Base-by-base conservation (phyloP, 2,888 invertebrate species). In the Hyalella azteca region DNA sequence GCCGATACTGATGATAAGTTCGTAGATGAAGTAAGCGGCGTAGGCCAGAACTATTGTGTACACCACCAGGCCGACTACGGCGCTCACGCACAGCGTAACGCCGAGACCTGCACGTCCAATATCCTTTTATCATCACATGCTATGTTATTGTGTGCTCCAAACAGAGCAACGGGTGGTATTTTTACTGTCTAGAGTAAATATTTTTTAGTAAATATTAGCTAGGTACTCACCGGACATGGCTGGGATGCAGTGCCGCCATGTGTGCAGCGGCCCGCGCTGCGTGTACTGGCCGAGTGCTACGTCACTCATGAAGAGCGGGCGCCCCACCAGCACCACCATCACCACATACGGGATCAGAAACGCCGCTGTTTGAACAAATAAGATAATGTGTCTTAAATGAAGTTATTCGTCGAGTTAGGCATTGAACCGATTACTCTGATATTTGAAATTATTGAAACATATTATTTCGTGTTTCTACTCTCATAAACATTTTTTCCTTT, bases 1-100 rank as follows among this genome's bases (percentile, higher is more conserved):
- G 7, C 66, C 66, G 36, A 66, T 66, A 7, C 19, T 66, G 36
- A 36, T 36, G 83, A 94, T 91, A 0, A 93, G 93, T 0, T 92
- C 91, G 77, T 92, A 91, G 39, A 92, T 92, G 87, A 93, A 94
- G 87, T 93, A 93, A 22, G 93, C 87, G 0, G 93, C 92, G 92
- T 94, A 94, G 0, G 92, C 91, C 59, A 94, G 92, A 82, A 94
- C 92, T 45, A 94, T 91, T 92, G 93, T 94, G 88, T 94, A 94
- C 87, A 93, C 94, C 85, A 93, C 90, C 26, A 91, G 92, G 78
- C 93, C 91, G 66, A 89, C 86, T 60, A 93, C 88, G 26, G 90
- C 90, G 49, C 94, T 92, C 32, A 93, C 92, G 49, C 92, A 90
- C 81, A 93, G 88, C 0, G 92, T 92, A 85, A 92, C 92, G 13